phyloP scores from a whole-genome alignment of 2,888 invertebrate species.

The Hydrotaea diabolus region DNA sequence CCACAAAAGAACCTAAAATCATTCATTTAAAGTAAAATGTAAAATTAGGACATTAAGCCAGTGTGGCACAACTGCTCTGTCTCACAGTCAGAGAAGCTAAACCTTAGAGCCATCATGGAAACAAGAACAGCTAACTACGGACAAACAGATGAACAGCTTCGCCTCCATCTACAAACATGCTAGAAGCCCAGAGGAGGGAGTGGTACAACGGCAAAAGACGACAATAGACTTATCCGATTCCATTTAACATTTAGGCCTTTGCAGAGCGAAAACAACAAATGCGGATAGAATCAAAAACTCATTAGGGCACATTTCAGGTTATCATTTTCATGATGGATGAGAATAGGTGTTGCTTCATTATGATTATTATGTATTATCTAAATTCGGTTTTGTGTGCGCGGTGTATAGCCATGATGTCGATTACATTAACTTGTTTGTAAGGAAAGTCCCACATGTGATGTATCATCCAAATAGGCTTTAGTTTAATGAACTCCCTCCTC shows the following conservation, averaged over 20 bases:
- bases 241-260: conserved; percentile 4
- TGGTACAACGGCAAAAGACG: neutral
- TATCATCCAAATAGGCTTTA: too few relatives aligned
- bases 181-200: neutral
- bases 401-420: too few relatives aligned
- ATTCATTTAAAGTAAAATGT: conserved; percentile 7
- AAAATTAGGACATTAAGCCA: conserved; percentile 22
- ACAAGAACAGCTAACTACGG: neutral
- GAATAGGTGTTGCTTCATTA: neutral
- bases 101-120: too few relatives aligned
- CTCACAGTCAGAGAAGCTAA: neutral
- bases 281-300: conserved; percentile 1
- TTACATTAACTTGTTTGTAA: neutral
- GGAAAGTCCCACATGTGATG: too few relatives aligned
- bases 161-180: neutral
- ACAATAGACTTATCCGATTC: conserved; percentile 4
- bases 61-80: neutral
- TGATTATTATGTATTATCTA: neutral
- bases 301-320: neutral
- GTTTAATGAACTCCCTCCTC: too few relatives aligned
- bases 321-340: neutral
- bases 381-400: neutral
- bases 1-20: conserved; percentile 13
- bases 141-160: neutral
- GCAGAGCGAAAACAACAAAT: neutral